Evolutionary conservation across 2,888 invertebrate genomes (phyloP), one percentile per base, ranked within the genome.

Genomic region (Clostera curtula): DNA sequence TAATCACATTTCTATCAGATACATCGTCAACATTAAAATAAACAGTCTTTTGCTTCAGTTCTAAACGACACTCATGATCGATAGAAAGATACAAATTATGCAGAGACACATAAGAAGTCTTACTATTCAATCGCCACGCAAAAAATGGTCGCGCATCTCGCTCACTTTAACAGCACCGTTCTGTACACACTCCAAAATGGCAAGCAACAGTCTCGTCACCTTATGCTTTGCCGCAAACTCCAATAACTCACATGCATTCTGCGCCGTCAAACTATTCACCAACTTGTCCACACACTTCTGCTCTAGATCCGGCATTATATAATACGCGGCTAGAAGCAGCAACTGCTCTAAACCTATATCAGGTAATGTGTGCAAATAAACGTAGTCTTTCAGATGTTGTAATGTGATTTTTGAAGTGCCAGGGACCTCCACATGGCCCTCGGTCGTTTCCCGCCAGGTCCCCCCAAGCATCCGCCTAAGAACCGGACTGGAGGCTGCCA

Each of bases 301-400:
- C 29, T 68, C 66, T 17, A 71, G 42, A 17, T 62, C 64, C 4
- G 60, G 57, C 51, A 71, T 70, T 44, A 66, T 61, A 28, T 68
- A 71, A 21, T 52, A 60, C 0, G 56, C 46, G 1, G 70, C 55
- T 1, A 70, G 37, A 0, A 68, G 37, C 20, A 71, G 24, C 2
- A 71, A 40, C 20, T 67, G 61, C 16, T 21, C 21, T 12, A 21
- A 6, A 4, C 11, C 24, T 12, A 13, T 22, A 19, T 20, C 12
- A 3, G 33, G 26, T 6, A 29, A 4, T 6, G 10, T 29, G 5
- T 53, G 56, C 10, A 67, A 36, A 30, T 71, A 71, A 3, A 71
- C 38, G 33, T 65, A 71, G 34, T 53, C 43, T 32, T 71, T 71
- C 0, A 71, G 37, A 17, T 59, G 42, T 20, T 68, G 55, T 2